These are phyloP conservation scores for Fregata magnificens DNA, from an alignment of 2,113 vertebrate genomes.

Conservation along the genomic window DNA sequence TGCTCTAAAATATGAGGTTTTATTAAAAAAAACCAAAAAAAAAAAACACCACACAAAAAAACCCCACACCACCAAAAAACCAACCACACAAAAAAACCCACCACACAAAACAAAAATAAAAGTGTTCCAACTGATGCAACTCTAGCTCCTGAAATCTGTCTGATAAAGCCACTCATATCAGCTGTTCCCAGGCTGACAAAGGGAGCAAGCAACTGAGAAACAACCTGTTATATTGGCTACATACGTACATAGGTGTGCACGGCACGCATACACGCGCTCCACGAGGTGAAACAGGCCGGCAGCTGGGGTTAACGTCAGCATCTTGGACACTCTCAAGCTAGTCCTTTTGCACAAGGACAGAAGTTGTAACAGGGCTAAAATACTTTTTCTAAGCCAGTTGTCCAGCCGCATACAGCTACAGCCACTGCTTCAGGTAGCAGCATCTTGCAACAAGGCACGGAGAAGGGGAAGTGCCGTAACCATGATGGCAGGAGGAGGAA, in stretches of 20 bases:
- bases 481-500: fast-evolving
- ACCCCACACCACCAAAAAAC: too few species aligned
- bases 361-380: neutral
- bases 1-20: neutral
- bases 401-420: too few species aligned
- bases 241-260: fast-evolving
- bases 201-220: neutral
- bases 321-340: neutral
- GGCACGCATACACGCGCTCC: fast-evolving
- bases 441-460: neutral
- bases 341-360: neutral
- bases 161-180: neutral
- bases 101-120: neutral
- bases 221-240: neutral
- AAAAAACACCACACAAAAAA: too few species aligned
- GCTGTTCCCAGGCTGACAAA: neutral
- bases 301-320: too few species aligned
- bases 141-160: neutral
- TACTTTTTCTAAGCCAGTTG: neutral
- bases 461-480: too few species aligned
- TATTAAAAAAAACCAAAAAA: neutral
- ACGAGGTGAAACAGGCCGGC: neutral
- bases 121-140: neutral
- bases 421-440: fast-evolving
- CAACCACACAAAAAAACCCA: too few species aligned